Conservation (phyloP, 2,797 vertebrate genomes). For the Lithobates sylvaticus region DNA sequence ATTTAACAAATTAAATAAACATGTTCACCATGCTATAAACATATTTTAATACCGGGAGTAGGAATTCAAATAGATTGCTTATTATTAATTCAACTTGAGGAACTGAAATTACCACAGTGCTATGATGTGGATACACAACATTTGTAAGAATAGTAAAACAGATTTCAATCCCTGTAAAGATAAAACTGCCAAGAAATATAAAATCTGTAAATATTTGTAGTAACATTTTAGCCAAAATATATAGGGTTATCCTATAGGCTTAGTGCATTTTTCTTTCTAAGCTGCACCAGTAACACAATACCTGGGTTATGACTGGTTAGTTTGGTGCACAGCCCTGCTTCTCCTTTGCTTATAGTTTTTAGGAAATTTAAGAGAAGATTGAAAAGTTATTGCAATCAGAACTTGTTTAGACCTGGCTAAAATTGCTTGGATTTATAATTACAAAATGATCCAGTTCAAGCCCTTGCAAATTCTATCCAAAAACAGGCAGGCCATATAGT, state of each 20-base stretch:
- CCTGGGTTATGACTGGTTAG: no score
- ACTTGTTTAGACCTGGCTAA: no score
- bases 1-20: slow-evolving; percentile 47
- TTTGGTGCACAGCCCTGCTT: not conserved
- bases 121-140: not conserved
- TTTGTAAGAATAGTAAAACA: not conserved
- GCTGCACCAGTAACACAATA: no score
- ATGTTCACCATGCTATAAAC: slow-evolving; percentile 42
- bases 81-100: not conserved
- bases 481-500: no score
- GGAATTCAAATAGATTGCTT: not conserved
- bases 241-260: not conserved
- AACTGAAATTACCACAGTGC: not conserved
- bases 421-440: no score
- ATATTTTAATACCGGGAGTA: slow-evolving; percentile 28
- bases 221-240: not conserved
- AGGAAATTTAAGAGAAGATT: not conserved
- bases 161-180: not conserved
- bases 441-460: no score
- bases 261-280: no score
- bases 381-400: no score
- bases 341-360: not conserved
- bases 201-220: not conserved
- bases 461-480: no score
- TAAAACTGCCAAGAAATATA: not conserved